These are phyloP conservation scores for Octodonta nipae DNA, from an alignment of 2,888 invertebrate genomes.

Conservation along the genomic window DNA sequence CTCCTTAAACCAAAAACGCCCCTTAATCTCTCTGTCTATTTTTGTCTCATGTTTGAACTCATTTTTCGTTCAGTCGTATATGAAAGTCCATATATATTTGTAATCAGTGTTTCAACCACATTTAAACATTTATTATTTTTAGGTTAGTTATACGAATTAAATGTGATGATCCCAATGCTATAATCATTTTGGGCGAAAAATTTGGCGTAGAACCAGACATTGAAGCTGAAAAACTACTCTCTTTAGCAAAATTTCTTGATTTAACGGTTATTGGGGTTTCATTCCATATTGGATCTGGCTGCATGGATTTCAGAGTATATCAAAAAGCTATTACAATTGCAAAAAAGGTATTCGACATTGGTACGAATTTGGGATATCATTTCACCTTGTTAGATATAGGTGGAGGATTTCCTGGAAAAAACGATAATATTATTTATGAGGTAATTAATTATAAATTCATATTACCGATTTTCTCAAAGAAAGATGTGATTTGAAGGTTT, in stretches of 20 bases:
- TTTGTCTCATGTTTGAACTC: no score
- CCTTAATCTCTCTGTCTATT: no score
- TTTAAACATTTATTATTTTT: no score
- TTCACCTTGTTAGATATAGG: constrained; percentile 13
- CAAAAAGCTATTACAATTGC: constrained; percentile 10
- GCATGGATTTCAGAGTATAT: constrained; percentile 7
- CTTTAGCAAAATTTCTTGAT: constrained; percentile 7
- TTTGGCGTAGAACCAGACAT: constrained; percentile 10
- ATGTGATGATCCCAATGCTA: constrained; percentile 10
- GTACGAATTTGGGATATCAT: constrained; percentile 8
- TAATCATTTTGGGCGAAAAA: constrained; percentile 10
- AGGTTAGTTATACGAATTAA: constrained; percentile 11
- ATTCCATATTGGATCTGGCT: constrained; percentile 14
- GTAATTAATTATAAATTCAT: constrained; percentile 31
- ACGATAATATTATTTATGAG: constrained; percentile 50
- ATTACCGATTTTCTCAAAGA: no score
- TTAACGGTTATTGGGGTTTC: constrained; percentile 12
- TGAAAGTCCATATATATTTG: no score
- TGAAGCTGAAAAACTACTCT: constrained; percentile 8
- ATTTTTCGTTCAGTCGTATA: no score
- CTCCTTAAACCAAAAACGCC: no score
- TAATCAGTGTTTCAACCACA: no score
- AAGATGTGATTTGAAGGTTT: no score
- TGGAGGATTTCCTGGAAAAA: constrained; percentile 12
- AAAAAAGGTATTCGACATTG: constrained; percentile 11